Percentiles rank a stretch among this genome's conserved stretches.
phyloP scores from a whole-genome alignment of 2,888 invertebrate genomes.

The Oxytorus armatus region DNA sequence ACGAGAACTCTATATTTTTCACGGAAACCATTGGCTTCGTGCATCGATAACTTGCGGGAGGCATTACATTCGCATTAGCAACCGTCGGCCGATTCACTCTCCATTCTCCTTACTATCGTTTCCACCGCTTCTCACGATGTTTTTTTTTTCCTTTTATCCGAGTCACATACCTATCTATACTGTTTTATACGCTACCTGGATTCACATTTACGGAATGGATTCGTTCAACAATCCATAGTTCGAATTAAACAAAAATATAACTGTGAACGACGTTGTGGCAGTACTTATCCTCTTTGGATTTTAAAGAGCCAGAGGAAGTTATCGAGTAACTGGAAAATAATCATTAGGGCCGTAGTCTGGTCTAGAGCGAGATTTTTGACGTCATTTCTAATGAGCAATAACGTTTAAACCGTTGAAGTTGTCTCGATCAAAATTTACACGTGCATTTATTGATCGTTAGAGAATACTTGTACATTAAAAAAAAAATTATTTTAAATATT shows the following conservation, averaged over 20 bases:
- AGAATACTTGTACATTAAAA: no score
- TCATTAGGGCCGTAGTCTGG: no score
- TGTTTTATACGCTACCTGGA: not conserved
- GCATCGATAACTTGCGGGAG: conserved; percentile 45
- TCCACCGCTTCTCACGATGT: conserved; percentile 4
- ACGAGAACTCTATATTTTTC: conserved; percentile 19
- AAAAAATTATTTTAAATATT: no score
- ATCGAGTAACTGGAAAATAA: no score
- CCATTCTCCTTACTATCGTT: conserved; percentile 20
- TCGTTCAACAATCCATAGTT: not conserved
- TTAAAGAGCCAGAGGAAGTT: not conserved
- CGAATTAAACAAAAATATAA: not conserved
- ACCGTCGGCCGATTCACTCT: conserved; percentile 35
- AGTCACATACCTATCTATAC: not conserved
- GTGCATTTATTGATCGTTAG: no score
- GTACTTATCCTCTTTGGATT: not conserved
- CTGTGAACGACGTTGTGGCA: not conserved
- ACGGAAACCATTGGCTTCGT: conserved; percentile 22
- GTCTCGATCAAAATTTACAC: no score
- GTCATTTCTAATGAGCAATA: no score
- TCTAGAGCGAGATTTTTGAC: no score
- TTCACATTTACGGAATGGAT: not conserved
- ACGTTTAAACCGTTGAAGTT: no score
- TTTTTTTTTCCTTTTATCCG: conserved; percentile 11
- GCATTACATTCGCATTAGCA: conserved; percentile 67